Base-by-base conservation (phyloP, 2,113 vertebrate species). In the Ptilonorhynchus violaceus region DNA sequence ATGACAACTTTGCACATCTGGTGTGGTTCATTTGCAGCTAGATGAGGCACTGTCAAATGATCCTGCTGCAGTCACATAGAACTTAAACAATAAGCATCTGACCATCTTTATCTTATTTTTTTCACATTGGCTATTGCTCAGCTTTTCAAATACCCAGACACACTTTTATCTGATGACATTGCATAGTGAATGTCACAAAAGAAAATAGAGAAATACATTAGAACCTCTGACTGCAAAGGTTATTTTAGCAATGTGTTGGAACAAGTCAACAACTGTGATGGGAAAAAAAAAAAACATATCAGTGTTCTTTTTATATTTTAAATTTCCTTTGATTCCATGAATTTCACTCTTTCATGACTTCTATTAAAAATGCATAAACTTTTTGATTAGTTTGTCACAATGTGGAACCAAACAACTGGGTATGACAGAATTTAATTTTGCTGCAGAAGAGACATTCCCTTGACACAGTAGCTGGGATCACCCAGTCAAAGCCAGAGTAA, bases 371-470 rank as follows among this genome's bases (percentile, higher is more conserved):
- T 91, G 44, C 31, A 93, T 96, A 94, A 76, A 76, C 8, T 64
- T 92, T 96, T 91, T 96, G 35, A 95, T 97, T 96, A 95, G 59
- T 96, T 97, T 96, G 89, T 94, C 92, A 89, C 74, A 80, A 89
- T 72, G 74, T 94, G 68, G 83, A 97, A 83, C 67, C 55, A 97
- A 96, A 97, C 83, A 93, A 78, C 77, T 49, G 35, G 10, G 19
- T 95, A 86, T 93, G 85, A 95, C 46, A 95, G 44, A 96, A 96
- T 97, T 94, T 94, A 96, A 96, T 97, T 96, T 96, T 96, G 63
- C 59, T 81, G n/a, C 49, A 88, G 86, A 95, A 82, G 55, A 97
- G 28, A 33, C 49, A 78, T 97, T 97, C 67, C 84, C 67, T 95
- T 89, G 70, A 96, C 47, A 14, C 76, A 49, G 49, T 72, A 58